These are phyloP conservation scores for Penaeus monodon DNA, from an alignment of 2,888 invertebrate species.

Conservation along the genomic window DNA sequence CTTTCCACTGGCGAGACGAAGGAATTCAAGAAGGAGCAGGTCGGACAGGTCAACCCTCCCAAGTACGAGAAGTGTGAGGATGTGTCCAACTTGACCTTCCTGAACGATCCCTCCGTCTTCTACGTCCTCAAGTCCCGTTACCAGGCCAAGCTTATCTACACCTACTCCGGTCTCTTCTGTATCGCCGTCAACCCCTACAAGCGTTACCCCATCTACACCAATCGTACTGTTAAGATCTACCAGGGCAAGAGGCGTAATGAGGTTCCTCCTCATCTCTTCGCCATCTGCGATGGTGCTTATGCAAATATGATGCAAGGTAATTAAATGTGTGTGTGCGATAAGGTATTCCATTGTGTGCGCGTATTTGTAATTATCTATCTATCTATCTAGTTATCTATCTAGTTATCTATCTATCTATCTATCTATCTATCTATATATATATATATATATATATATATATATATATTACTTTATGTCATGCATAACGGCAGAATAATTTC, in stretches of 20 bases:
- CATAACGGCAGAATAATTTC: too few species aligned
- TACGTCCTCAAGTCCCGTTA: constrained; percentile 98
- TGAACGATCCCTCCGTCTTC: constrained; percentile 98
- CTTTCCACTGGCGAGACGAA: constrained; percentile 75
- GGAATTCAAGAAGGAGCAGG: too few species aligned
- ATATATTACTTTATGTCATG: not conserved
- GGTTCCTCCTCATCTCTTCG: constrained; percentile 75
- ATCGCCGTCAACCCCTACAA: constrained; percentile 74
- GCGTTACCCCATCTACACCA: constrained; percentile 75
- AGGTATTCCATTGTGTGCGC: too few species aligned
- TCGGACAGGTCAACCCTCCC: too few species aligned
- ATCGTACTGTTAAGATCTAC: constrained; percentile 73
- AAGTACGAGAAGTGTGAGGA: too few species aligned
- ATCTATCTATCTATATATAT: too few species aligned
- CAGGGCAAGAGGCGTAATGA: constrained; percentile 74
- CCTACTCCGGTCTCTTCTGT: constrained; percentile 65
- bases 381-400: too few species aligned
- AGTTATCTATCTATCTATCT: too few species aligned
- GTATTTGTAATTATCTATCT: too few species aligned
- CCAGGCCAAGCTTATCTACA: constrained; percentile 94
- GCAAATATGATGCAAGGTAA: constrained; percentile 74
- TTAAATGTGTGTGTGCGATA: too few species aligned
- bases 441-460: too few species aligned
- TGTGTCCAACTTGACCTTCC: constrained; percentile 98
- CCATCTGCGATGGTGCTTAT: constrained; percentile 75